Percentiles rank a stretch among this genome's conserved stretches.
Evolutionary conservation across 2,797 vertebrate genomes (phyloP).

Genomic region (Cyprinodon diabolis): DNA sequence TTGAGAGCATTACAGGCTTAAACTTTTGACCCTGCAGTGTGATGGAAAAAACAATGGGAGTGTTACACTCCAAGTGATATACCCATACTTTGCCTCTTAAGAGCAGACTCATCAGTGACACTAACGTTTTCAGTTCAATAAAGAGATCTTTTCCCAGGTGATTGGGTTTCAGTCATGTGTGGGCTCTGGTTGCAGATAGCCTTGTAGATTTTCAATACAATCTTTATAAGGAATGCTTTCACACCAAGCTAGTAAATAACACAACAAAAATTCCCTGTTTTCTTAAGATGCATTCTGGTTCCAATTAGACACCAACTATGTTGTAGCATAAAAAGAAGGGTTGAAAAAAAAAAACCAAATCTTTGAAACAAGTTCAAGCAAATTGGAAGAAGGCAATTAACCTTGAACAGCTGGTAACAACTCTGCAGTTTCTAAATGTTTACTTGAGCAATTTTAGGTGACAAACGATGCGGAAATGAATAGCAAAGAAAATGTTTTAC

Average conservation of each 20-base stretch:
- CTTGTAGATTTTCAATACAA: slow-evolving; percentile 69
- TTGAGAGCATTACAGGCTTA: slow-evolving; percentile 67
- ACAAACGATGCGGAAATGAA: slow-evolving; percentile 62
- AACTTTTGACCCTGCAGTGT: slow-evolving; percentile 38
- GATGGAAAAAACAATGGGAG: slow-evolving; percentile 64
- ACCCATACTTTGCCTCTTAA: slow-evolving; percentile 7
- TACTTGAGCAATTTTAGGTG: slow-evolving; percentile 47
- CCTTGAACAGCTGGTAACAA: slow-evolving; percentile 59
- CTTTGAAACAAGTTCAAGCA: slow-evolving; percentile 38
- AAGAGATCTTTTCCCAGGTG: slow-evolving; percentile 47
- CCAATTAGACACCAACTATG: slow-evolving; percentile 22
- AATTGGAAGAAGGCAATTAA: slow-evolving; percentile 45
- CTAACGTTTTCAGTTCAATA: slow-evolving; percentile 48
- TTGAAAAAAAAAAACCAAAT: slow-evolving; percentile 14
- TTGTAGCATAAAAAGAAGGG: slow-evolving; percentile 8
- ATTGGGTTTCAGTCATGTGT: slow-evolving; percentile 52
- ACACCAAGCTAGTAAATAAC: slow-evolving; percentile 49
- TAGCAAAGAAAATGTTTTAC: slow-evolving; percentile 47
- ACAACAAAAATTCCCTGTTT: slow-evolving; percentile 24
- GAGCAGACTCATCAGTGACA: slow-evolving; percentile 20
- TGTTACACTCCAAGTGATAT: slow-evolving; percentile 20
- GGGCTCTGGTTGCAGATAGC: slow-evolving; percentile 43
- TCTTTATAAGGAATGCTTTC: slow-evolving; percentile 65
- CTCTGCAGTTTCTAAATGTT: slow-evolving; percentile 48
- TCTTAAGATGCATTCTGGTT: slow-evolving; percentile 29